Evolutionary conservation across 2,888 invertebrate species (phyloP), one percentile per base, ranked within the genome.

Genomic region (Zygogramma bicolorata): DNA sequence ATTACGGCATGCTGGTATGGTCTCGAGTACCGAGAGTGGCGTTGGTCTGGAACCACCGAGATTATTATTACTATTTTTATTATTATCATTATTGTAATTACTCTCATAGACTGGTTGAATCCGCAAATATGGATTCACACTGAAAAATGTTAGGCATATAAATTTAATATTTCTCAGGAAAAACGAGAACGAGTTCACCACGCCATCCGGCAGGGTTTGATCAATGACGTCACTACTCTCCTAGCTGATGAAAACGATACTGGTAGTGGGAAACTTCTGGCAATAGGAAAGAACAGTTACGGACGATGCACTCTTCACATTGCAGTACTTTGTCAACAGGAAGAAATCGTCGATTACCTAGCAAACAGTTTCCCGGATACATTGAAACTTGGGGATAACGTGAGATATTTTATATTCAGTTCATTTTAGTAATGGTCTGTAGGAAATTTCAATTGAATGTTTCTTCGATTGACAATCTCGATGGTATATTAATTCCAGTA

Each of bases 251-350:
- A 87, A 80, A 88, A 88, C 65, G 89, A 88, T 18, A 88, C 87
- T 2, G 89, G 89, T 1, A 90, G 90, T 68, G 89, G 89, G 18
- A 88, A 89, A 80, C 82, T 90, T 20, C 82, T 92, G 59, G 90
- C 91, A 0, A 87, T 89, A 53, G 91, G 90, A 0, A 93, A 92
- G 84, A 94, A 93, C 84, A 88, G 89, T n/a, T 90, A 90, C 85
- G 93, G 95, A 5, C 90, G 96, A 72, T 93, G 93, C 67, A 90
- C 96, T 0, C 88, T 98, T 20, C 98, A 98, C 84, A 91, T 97
- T 63, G 97, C 97, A 0, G 94, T 97, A 13, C 88, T 97, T 10
- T 93, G 93, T 69, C 95, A 97, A 81, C 92, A 94, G 67, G 93
- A 93, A 77, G 94, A 95, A 70, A 91, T 97, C 27, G 95, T 95